Evolutionary conservation across 2,888 invertebrate genomes (phyloP).

Genomic region (Erynnis tages): DNA sequence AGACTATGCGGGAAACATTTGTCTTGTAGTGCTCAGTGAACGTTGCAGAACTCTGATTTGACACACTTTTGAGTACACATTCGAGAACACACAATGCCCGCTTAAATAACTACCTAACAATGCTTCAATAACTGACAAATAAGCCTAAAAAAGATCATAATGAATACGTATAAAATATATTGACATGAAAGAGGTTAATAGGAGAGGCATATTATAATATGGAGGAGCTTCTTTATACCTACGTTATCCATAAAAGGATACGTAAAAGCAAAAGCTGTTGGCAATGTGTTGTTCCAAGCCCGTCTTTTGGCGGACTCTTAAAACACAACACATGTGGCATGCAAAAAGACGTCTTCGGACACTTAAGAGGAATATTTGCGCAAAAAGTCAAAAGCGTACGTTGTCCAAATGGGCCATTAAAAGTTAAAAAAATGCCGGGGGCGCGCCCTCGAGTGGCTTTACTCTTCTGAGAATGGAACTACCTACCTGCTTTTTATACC

Average conservation of each 20-base stretch:
- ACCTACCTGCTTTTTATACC: slow-evolving; percentile 72
- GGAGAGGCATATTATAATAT: no score
- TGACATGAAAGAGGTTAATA: no score
- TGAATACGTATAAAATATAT: no score
- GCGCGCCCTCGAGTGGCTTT: slow-evolving; percentile 54
- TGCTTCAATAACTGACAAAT: no score
- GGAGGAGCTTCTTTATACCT: no score
- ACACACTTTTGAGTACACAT: neutral
- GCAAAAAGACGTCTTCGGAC: slow-evolving; percentile 36
- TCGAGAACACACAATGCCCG: no score
- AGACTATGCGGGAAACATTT: no score
- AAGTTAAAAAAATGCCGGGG: slow-evolving; percentile 43
- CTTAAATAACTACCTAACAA: no score
- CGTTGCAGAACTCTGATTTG: neutral
- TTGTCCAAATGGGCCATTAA: slow-evolving; percentile 51
- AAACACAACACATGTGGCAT: slow-evolving; percentile 43
- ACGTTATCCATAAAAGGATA: neutral
- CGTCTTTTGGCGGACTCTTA: slow-evolving; percentile 21
- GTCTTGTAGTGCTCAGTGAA: neutral
- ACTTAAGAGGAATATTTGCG: slow-evolving; percentile 47
- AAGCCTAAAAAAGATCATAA: no score
- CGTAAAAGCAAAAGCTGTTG: slow-evolving; percentile 5
- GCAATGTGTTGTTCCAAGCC: slow-evolving; percentile 3
- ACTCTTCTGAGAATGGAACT: slow-evolving; percentile 67
- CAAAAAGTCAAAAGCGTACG: slow-evolving; percentile 48